Conservation (phyloP, 2,113 vertebrate species). For the Rhizomys pruinosus region DNA sequence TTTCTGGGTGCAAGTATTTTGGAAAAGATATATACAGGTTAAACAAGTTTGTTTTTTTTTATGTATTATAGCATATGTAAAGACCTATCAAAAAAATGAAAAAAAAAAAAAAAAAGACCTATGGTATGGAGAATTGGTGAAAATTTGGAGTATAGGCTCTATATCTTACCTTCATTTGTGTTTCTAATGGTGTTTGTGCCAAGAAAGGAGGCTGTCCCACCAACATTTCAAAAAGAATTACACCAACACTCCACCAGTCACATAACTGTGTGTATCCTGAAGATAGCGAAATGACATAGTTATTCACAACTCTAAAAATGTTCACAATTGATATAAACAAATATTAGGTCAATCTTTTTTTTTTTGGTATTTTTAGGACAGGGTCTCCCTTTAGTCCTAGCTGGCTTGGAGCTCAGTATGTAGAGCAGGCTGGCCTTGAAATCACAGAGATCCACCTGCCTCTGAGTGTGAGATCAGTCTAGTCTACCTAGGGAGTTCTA, state of each 20-base stretch:
- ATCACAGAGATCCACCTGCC: no score
- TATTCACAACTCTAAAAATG: slow-evolving; percentile 59
- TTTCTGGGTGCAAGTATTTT: background rate
- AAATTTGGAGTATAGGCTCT: slow-evolving; percentile 34
- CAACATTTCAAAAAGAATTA: slow-evolving; percentile 99
- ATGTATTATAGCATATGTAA: background rate
- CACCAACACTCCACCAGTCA: slow-evolving; percentile 99
- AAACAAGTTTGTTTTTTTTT: no score
- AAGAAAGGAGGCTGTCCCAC: slow-evolving; percentile 99
- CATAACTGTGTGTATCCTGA: slow-evolving; percentile 97
- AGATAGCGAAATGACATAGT: slow-evolving; percentile 53
- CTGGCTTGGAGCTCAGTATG: no score
- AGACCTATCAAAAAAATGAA: no score
- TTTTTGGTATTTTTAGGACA: no score
- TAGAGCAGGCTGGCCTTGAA: no score
- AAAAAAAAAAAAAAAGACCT: no score
- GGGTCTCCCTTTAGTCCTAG: no score
- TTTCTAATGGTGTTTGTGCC: slow-evolving; percentile 97
- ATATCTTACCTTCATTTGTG: slow-evolving; percentile 95
- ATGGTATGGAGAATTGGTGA: background rate
- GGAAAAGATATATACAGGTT: background rate
- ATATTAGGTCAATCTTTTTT: no score
- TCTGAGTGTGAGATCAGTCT: no score
- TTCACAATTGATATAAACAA: slow-evolving; percentile 45
- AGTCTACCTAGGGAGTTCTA: no score